Percentiles rank a stretch among this genome's conserved stretches.
These are phyloP conservation scores for Piaya cayana DNA, from an alignment of 2,113 vertebrate species.

Conservation along the genomic window DNA sequence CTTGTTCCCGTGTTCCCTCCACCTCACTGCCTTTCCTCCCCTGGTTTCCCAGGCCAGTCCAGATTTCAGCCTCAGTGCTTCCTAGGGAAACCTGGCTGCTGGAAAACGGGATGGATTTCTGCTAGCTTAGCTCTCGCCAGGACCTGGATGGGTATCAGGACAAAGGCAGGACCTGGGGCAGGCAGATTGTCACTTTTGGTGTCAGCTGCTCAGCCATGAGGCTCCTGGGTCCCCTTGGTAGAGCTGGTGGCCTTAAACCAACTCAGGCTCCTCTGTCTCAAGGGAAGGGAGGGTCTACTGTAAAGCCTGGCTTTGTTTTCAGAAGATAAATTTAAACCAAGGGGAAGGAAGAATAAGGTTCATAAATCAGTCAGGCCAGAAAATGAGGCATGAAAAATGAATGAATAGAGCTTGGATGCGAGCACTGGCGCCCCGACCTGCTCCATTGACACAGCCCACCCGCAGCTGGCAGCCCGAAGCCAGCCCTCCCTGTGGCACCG, in stretches of 20 bases:
- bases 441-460: neutral
- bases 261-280: neutral
- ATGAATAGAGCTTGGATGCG: neutral
- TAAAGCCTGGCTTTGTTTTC: neutral
- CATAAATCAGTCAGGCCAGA: slow-evolving; percentile 54
- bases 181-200: neutral
- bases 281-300: neutral
- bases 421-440: accelerated
- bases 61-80: neutral
- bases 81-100: neutral
- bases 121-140: neutral
- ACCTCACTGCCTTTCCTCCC: neutral
- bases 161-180: neutral
- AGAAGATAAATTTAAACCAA: slow-evolving; percentile 47
- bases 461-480: neutral
- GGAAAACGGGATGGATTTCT: accelerated
- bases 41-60: neutral
- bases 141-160: neutral
- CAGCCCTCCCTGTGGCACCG: neutral
- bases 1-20: accelerated
- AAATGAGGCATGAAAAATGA: slow-evolving; percentile 56
- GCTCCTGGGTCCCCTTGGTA: neutral
- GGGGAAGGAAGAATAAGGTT: slow-evolving; percentile 37
- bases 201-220: neutral
- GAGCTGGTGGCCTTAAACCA: neutral